phyloP scores from a whole-genome alignment of 2,888 invertebrate genomes.

The Zaprionus obscuricornis region DNA sequence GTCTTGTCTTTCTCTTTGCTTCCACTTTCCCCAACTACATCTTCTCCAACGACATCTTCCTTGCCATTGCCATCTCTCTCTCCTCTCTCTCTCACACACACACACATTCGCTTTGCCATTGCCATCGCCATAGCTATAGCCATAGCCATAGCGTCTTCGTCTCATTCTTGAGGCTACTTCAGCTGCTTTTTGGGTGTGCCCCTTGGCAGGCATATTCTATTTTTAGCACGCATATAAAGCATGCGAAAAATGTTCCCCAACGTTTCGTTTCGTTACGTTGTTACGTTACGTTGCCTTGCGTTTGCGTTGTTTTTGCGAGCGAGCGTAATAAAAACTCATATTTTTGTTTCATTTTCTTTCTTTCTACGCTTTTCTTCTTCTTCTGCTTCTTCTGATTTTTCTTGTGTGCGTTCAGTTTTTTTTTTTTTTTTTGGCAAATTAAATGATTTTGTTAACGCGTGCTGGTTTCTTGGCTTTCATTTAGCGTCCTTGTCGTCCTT shows the following conservation, averaged over 20 bases:
- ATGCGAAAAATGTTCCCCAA: slow-evolving; percentile 45
- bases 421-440: slow-evolving; percentile 50
- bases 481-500: slow-evolving; percentile 16
- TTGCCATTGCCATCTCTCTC: neutral
- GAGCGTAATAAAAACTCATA: slow-evolving; percentile 72
- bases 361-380: too few relatives aligned
- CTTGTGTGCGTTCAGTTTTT: neutral
- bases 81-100: neutral
- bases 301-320: too few relatives aligned
- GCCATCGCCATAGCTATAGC: too few relatives aligned
- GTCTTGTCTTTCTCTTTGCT: slow-evolving; percentile 74
- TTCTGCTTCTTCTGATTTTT: neutral
- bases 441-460: slow-evolving; percentile 74
- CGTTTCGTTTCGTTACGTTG: too few relatives aligned
- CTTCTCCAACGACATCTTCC: too few relatives aligned
- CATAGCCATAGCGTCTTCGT: too few relatives aligned
- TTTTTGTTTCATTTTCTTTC: slow-evolving; percentile 48
- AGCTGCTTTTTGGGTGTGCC: slow-evolving; percentile 66
- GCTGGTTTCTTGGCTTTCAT: slow-evolving; percentile 50
- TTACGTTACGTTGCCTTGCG: too few relatives aligned
- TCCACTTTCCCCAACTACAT: too few relatives aligned
- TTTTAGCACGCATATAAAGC: slow-evolving; percentile 62
- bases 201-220: slow-evolving; percentile 73
- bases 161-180: slow-evolving; percentile 31
- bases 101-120: neutral